Evolutionary conservation across 1,140 invertebrate species (phyloP).

Genomic region (Philotrypesis tridentata): DNA sequence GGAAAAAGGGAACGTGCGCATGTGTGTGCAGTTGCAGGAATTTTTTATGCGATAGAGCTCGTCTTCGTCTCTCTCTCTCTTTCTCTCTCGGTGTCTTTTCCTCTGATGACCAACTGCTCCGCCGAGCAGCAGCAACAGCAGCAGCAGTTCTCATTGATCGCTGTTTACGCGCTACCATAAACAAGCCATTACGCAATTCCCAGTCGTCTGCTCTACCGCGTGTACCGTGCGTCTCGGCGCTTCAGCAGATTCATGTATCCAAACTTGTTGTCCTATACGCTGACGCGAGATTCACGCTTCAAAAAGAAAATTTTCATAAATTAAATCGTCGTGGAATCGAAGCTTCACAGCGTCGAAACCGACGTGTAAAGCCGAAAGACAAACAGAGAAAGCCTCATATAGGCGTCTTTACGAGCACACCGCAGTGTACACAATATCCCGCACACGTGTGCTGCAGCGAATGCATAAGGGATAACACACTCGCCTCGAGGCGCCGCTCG

Average conservation of each 20-base stretch:
- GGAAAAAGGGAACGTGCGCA: neutral
- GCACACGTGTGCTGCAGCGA: neutral
- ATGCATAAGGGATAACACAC: slow-evolving; percentile 1
- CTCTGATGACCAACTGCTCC: slow-evolving; percentile 35
- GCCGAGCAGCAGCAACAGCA: too few relatives aligned
- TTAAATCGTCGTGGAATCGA: neutral
- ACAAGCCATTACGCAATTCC: slow-evolving; percentile 65
- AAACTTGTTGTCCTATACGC: too few relatives aligned
- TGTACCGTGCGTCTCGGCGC: neutral
- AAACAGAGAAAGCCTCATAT: neutral
- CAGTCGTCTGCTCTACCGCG: neutral
- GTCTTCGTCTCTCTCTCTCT: slow-evolving; percentile 1
- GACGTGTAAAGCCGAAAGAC: neutral
- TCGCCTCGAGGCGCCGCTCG: slow-evolving; percentile 20
- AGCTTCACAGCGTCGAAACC: neutral
- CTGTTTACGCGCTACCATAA: slow-evolving; percentile 65
- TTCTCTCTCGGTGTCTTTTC: too few relatives aligned
- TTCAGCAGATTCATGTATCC: too few relatives aligned
- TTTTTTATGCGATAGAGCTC: neutral
- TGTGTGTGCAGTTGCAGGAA: neutral
- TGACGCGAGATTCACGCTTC: too few relatives aligned
- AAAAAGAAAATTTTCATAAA: neutral
- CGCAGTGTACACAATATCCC: neutral
- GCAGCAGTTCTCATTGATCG: slow-evolving; percentile 58
- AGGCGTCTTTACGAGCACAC: slow-evolving; percentile 2